Percentiles rank a stretch among this genome's conserved stretches.
These are phyloP conservation scores for Corvus hawaiiensis DNA, from an alignment of 2,113 vertebrate species.

Conservation along the genomic window DNA sequence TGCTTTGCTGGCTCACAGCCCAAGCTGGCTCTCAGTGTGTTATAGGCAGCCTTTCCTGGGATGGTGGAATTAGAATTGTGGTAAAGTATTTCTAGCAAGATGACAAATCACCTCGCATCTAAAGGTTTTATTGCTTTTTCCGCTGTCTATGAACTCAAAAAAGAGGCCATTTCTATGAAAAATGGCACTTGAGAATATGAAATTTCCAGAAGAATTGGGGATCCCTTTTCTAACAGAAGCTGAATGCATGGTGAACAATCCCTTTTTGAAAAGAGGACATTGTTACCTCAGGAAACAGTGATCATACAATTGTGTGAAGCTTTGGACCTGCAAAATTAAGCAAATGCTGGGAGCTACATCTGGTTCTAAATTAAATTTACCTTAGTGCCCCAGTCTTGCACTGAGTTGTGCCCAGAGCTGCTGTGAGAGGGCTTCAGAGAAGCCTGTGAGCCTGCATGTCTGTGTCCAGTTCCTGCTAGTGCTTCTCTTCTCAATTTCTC, in stretches of 20 bases:
- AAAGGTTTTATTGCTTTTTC: slow-evolving; percentile 50
- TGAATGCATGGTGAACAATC: neutral
- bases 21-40: slow-evolving; percentile 8
- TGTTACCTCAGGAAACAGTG: neutral
- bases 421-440: neutral
- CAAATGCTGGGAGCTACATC: neutral
- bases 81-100: slow-evolving; percentile 40
- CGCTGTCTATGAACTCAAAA: slow-evolving; percentile 28
- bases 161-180: slow-evolving; percentile 29
- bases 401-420: neutral
- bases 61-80: slow-evolving; percentile 35
- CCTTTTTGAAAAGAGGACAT: neutral
- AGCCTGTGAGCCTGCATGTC: neutral
- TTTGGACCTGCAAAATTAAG: neutral
- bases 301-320: neutral
- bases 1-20: slow-evolving; percentile 55
- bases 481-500: neutral
- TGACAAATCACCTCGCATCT: slow-evolving; percentile 45
- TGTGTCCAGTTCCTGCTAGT: neutral
- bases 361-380: neutral
- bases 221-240: neutral
- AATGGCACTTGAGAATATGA: slow-evolving; percentile 3
- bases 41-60: slow-evolving; percentile 28
- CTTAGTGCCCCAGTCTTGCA: neutral
- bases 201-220: slow-evolving; percentile 10